Base-by-base conservation (phyloP, 2,888 invertebrate genomes). In the Melanchra persicariae region DNA sequence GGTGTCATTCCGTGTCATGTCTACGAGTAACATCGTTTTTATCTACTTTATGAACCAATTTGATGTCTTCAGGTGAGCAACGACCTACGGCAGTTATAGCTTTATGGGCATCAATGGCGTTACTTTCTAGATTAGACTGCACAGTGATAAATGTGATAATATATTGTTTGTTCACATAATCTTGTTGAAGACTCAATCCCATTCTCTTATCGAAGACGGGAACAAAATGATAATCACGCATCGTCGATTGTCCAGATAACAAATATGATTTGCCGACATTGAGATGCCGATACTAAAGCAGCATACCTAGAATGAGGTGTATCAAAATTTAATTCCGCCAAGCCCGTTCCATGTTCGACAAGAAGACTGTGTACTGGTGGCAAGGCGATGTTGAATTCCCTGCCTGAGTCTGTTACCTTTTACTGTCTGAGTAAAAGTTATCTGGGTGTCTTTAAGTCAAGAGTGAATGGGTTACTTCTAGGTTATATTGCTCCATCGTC, bases 161-260 rank as follows among this genome's bases (percentile, higher is more conserved):
- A 1, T 43, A 7, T 34, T 55, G 1, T 45, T 15, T 30, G n/a
- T 45, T 12, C 43, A 10, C 5, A 26, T 43, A 43, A 43, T 43
- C 43, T 59, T 12, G 26, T 47, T 19, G 40, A 22, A 45, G 4
- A 60, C 30, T 26, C 7, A 37, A 52, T 24, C 22, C 15, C 34
- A 12, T 24, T 26, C 19, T 45, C 26, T 52, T 71, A 71, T 71
- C 70, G n/a, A 51, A 51, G 26, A 22, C 22, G 22, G 49, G 12
- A 24, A 9, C 1, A 10, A 30, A 40, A 40, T 24, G 5, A 45
- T 54, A 54, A 54, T 30, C 9, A 26, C 4, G 40, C 40, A 51
- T 51, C 10, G 4, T 51, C 10, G 4, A 26, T n/a, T 43, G 10
- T 43, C 24, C 58, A 37, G 37, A 59, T 59, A 70, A 6, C 4